Evolutionary conservation across 2,888 invertebrate species (phyloP).

Genomic region (Gymnosoma rotundatum): DNA sequence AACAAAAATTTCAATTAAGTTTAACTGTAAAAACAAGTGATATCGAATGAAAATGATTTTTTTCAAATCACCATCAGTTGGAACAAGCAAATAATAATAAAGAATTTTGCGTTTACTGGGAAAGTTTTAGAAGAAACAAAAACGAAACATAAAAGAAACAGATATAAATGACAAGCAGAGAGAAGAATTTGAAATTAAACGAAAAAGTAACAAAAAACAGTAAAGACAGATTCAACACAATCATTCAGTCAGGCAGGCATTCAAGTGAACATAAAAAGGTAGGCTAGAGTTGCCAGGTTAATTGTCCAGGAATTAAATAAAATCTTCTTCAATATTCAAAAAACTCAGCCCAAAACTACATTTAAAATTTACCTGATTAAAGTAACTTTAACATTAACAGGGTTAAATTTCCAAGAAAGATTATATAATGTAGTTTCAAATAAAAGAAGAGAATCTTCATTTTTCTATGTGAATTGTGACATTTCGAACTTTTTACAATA

Average conservation of each 20-base stretch:
- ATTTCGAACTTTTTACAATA: too few species aligned
- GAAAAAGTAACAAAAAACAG: slow-evolving; percentile 25
- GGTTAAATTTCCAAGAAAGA: too few species aligned
- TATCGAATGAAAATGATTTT: too few species aligned
- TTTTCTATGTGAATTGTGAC: too few species aligned
- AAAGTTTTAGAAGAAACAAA: slow-evolving; percentile 8
- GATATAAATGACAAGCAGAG: slow-evolving; percentile 51
- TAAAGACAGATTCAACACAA: neutral
- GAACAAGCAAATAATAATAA: too few species aligned
- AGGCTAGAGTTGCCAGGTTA: neutral
- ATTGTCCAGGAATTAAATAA: neutral
- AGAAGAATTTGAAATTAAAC: slow-evolving; percentile 40
- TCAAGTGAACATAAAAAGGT: neutral
- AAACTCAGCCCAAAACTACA: neutral
- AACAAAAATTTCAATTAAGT: too few species aligned
- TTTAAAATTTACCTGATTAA: too few species aligned
- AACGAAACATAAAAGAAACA: slow-evolving; percentile 51
- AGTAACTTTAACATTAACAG: too few species aligned
- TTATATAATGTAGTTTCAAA: too few species aligned
- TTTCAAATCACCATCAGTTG: too few species aligned
- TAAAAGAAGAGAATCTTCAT: too few species aligned
- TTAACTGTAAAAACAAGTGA: too few species aligned
- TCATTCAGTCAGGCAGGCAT: slow-evolving; percentile 14
- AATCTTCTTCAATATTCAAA: neutral
- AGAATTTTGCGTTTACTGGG: neutral